A percentile compares a stretch with the other conserved stretches of the same genome.
Conservation (phyloP, 2,113 vertebrate genomes). For the Brachyhypopomus gauderio region DNA sequence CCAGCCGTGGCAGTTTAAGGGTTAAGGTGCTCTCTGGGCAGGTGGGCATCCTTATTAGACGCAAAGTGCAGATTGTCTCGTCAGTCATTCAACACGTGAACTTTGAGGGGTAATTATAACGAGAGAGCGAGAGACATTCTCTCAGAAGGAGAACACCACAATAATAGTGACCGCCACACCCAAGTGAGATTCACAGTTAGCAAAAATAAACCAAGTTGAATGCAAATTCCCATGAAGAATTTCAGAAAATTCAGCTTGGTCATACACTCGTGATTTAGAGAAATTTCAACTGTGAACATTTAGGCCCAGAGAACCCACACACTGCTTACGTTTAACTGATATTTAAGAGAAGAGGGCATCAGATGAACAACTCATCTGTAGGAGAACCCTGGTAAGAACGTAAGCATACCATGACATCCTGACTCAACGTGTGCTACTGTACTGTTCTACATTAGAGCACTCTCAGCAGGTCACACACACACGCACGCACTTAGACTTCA, state of each 20-base stretch:
- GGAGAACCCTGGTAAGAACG: neutral
- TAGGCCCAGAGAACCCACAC: neutral
- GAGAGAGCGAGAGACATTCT: neutral
- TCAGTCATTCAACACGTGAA: neutral
- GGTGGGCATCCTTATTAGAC: neutral
- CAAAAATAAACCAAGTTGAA: neutral
- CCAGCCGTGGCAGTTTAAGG: neutral
- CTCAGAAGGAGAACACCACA: neutral
- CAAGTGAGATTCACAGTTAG: neutral
- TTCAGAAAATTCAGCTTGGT: too few species aligned
- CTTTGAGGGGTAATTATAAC: neutral
- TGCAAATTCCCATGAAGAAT: too few species aligned
- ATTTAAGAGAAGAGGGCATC: neutral
- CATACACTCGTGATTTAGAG: too few species aligned
- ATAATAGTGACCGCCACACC: neutral
- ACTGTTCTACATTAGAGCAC: neutral
- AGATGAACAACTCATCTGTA: neutral
- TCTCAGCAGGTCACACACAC: neutral
- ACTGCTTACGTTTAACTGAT: too few species aligned
- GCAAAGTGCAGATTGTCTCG: neutral
- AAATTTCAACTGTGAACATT: neutral
- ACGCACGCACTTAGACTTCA: neutral
- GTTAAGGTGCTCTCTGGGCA: neutral
- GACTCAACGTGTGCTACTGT: too few species aligned
- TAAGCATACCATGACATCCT: slow-evolving; percentile 26